Evolutionary conservation across 2,113 vertebrate genomes (phyloP), one percentile per base, ranked within the genome.

Genomic region (Lophura nycthemera): DNA sequence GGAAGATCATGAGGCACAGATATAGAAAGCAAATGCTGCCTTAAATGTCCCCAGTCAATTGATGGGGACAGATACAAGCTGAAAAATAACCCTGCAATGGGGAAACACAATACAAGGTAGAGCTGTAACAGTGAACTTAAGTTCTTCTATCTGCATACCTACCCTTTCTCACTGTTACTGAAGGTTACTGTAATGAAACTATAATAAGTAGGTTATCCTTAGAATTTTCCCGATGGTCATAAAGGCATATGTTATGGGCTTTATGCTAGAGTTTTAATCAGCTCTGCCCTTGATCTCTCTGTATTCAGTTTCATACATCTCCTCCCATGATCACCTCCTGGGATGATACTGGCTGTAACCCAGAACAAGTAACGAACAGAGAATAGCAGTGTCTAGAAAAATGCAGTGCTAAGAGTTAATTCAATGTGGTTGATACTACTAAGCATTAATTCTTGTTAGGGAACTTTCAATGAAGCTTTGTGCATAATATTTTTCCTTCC

Each of bases 401-500:
- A 78, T 32, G 10, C 29, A 42, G 54, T 48, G 40, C 40, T 76
- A 69, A 66, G 48, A 47, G 9, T 57, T 84, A 63, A 61, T 84
- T 88, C 59, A 42, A 13, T 50, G 24, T n/a, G 16, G 24, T 48
- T 65, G 63, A 34, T 84, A 59, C 16, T 38, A 36, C 0, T 6
- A 59, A 83, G 5, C 40, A 40, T 84, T 84, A 48, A 83, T 83
- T 8, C 60, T 59, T 59, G 76, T 48, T 42, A 42, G 34, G 29
- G 38, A 84, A n/a, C 67, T 61, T 92, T 90, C 56, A 84, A 1
- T 66, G 63, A 61, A 65, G 18, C 40, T 45, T 45, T 45, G 6
- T 89, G 57, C 34, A 45, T 74, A 81, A 77, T 90, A 66, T 38
- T 71, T 90, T 91, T 91, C 43, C 45, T 90, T 85, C 34, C 59